phyloP scores from a whole-genome alignment of 2,113 vertebrate genomes.

The Herpetotheres cachinnans region DNA sequence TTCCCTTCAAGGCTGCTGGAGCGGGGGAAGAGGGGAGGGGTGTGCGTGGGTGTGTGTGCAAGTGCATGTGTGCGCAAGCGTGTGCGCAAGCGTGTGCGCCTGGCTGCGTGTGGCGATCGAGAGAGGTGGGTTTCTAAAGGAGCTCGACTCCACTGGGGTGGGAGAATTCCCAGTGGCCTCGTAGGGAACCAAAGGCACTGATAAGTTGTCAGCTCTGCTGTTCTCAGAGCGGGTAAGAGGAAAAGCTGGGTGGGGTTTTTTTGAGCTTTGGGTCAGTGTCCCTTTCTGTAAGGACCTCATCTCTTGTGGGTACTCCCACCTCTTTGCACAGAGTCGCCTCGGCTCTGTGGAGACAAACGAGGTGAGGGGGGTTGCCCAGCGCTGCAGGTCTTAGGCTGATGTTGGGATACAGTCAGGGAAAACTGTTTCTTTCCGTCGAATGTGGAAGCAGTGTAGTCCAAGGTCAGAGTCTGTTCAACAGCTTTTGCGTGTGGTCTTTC shows the following conservation, averaged over 20 bases:
- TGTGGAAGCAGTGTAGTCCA: conserved; percentile 57
- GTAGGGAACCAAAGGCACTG: conserved; percentile 69
- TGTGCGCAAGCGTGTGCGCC: not conserved
- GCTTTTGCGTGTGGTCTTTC: conserved; percentile 30
- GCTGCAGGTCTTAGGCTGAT: conserved; percentile 30
- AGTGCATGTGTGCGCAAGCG: not conserved
- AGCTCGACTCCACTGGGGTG: conserved; percentile 31
- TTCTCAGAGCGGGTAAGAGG: conserved; percentile 48
- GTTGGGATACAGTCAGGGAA: conserved; percentile 62
- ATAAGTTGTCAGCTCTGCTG: conserved; percentile 36
- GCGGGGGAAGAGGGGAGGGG: not conserved
- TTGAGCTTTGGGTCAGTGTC: conserved; percentile 47
- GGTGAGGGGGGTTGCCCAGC: not conserved
- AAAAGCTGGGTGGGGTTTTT: not conserved
- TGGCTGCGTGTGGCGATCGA: not conserved
- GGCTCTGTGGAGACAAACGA: conserved; percentile 9
- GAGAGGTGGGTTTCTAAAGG: conserved; percentile 7
- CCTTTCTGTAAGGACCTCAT: conserved; percentile 45
- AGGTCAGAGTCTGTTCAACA: conserved; percentile 57
- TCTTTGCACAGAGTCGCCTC: conserved; percentile 14
- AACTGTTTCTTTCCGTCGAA: conserved; percentile 57
- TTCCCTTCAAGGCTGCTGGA: not conserved
- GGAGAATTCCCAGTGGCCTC: conserved; percentile 46
- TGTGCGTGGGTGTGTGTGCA: not conserved
- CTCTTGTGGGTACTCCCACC: conserved; percentile 21